A percentile compares a stretch with the other conserved stretches of the same genome.
These are phyloP conservation scores for Tragulus kanchil DNA, from an alignment of 2,113 vertebrate genomes.

Conservation along the genomic window DNA sequence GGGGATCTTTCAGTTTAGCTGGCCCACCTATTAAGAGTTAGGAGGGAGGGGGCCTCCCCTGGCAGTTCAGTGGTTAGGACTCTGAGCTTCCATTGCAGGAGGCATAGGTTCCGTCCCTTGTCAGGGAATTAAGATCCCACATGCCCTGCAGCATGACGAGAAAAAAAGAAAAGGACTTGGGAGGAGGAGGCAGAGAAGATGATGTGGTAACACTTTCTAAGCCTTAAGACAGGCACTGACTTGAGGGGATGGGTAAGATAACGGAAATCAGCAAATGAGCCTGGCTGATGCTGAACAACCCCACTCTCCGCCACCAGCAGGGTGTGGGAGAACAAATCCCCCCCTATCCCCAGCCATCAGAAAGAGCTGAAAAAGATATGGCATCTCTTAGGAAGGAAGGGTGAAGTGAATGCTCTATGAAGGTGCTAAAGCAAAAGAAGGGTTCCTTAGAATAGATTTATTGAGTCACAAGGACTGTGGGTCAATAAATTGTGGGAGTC, in stretches of 20 bases:
- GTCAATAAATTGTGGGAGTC: neutral
- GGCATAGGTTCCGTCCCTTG: neutral
- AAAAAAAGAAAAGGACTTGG: neutral
- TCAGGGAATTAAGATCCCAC: neutral
- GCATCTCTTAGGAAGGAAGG: neutral
- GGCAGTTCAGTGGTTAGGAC: neutral
- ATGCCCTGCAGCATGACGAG: neutral
- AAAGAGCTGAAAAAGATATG: neutral
- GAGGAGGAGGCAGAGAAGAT: neutral
- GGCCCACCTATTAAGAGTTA: neutral
- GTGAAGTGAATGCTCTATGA: neutral
- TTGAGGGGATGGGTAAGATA: neutral
- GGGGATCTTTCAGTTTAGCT: neutral
- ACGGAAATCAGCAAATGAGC: neutral
- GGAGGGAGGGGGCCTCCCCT: neutral
- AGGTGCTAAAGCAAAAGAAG: neutral
- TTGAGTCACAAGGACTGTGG: neutral
- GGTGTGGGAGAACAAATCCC: neutral
- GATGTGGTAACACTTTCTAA: neutral
- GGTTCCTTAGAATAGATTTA: neutral
- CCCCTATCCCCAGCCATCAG: no score
- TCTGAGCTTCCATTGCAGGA: neutral
- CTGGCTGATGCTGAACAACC: neutral
- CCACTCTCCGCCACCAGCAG: neutral
- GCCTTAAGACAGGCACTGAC: neutral